Percentiles rank a stretch among this genome's conserved stretches.
These are phyloP conservation scores for Cyprinodon variegatus DNA, from an alignment of 2,113 vertebrate species.

Conservation along the genomic window DNA sequence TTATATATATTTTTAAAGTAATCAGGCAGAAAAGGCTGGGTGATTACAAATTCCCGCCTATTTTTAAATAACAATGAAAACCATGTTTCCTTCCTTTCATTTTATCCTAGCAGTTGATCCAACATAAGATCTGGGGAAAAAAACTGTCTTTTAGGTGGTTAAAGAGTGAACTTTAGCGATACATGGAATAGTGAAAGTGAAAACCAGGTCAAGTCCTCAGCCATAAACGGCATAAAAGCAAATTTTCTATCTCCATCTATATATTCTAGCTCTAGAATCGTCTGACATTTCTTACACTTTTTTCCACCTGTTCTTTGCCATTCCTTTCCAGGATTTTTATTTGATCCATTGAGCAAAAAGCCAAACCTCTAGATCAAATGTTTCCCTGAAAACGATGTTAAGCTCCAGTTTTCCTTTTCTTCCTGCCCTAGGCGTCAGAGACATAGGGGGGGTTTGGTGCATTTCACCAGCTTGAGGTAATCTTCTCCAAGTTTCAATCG, in stretches of 20 bases:
- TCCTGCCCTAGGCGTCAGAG: neutral
- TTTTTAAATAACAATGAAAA: no score
- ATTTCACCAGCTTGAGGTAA: neutral
- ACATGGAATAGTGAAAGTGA: no score
- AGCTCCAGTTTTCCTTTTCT: neutral
- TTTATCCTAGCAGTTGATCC: no score
- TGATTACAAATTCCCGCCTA: no score
- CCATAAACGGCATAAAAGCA: neutral
- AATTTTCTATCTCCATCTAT: neutral
- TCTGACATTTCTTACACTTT: neutral
- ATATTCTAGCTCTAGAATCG: no score
- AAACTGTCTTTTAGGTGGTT: no score
- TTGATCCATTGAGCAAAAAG: neutral
- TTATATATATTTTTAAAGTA: no score
- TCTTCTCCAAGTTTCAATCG: constrained; percentile 8
- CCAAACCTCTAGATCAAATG: neutral
- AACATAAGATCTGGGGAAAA: no score
- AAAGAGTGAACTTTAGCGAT: no score
- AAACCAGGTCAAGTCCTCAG: neutral
- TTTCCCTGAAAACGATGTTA: neutral
- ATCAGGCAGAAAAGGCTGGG: no score
- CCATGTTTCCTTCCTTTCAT: no score
- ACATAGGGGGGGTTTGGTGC: neutral
- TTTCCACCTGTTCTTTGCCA: neutral
- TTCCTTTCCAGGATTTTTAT: neutral